Conservation (phyloP, 53 echinoderm and acorn worm genomes). For the Pentamera pediparva region DNA sequence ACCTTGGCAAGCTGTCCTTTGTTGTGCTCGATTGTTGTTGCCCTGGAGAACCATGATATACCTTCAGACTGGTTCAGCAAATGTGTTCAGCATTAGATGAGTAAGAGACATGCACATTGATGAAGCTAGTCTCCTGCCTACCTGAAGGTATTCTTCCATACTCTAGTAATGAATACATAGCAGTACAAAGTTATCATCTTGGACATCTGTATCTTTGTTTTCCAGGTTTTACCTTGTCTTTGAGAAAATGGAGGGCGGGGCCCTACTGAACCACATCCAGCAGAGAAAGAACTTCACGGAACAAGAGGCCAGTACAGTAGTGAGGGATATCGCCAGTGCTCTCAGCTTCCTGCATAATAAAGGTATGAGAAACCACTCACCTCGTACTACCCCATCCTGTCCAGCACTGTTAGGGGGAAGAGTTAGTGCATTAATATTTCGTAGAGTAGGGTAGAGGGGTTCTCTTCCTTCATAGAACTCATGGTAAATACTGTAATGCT, state of each 20-base stretch:
- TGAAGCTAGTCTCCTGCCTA: not conserved
- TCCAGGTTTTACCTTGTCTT: slow-evolving; percentile 90
- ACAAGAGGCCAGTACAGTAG: slow-evolving; percentile 82
- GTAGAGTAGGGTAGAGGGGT: too few species aligned
- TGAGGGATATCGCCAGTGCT: slow-evolving; percentile 92
- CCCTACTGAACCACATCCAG: slow-evolving; percentile 89
- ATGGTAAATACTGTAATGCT: too few species aligned
- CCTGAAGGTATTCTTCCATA: too few species aligned
- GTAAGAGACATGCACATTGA: not conserved
- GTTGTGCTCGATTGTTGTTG: too few species aligned
- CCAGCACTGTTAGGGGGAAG: not conserved
- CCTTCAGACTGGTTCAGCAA: too few species aligned
- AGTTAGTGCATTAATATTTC: not conserved
- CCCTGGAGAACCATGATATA: too few species aligned
- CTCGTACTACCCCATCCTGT: not conserved
- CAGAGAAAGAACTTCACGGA: slow-evolving; percentile 93
- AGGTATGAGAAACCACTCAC: slow-evolving; percentile 50
- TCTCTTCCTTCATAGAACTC: too few species aligned
- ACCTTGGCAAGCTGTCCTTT: too few species aligned
- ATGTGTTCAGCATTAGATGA: not conserved
- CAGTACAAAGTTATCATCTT: too few species aligned
- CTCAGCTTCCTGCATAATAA: slow-evolving; percentile 97
- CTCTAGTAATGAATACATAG: too few species aligned
- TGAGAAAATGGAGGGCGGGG: slow-evolving; percentile 98
- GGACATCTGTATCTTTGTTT: not conserved